A percentile compares a stretch with the other conserved stretches of the same genome.
Conservation (phyloP, 2,113 vertebrate genomes). For the Campylomormyrus tamandua region DNA sequence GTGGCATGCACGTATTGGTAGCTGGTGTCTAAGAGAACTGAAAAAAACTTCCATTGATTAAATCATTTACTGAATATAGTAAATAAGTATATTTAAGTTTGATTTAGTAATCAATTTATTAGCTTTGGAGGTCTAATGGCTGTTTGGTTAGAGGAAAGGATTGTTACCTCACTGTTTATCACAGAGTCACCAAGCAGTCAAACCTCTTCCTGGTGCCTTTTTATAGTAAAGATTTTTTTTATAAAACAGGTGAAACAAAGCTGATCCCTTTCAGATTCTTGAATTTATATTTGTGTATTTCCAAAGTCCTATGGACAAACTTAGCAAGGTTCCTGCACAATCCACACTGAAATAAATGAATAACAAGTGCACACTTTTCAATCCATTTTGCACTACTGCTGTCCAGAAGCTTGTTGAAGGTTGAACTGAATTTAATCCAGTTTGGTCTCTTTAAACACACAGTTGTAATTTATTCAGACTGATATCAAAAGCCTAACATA, state of each 20-base stretch:
- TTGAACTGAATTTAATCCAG: neutral
- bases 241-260: neutral
- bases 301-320: neutral
- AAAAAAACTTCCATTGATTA: neutral
- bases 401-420: neutral
- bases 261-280: neutral
- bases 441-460: neutral
- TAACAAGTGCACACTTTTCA: neutral
- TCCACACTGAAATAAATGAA: neutral
- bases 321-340: neutral
- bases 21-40: neutral
- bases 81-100: neutral
- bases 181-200: neutral
- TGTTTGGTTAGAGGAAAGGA: neutral
- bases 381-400: neutral
- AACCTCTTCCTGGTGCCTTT: neutral
- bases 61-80: neutral
- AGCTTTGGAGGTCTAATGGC: neutral
- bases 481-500: neutral
- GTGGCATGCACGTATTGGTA: neutral
- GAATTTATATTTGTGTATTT: neutral
- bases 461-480: neutral
- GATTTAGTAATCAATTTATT: conserved; percentile 1
- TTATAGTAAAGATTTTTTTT: neutral
- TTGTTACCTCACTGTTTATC: neutral